A percentile compares a stretch with the other conserved stretches of the same genome.
Evolutionary conservation across 2,113 vertebrate genomes (phyloP).

Genomic region (Glaucomys volans): DNA sequence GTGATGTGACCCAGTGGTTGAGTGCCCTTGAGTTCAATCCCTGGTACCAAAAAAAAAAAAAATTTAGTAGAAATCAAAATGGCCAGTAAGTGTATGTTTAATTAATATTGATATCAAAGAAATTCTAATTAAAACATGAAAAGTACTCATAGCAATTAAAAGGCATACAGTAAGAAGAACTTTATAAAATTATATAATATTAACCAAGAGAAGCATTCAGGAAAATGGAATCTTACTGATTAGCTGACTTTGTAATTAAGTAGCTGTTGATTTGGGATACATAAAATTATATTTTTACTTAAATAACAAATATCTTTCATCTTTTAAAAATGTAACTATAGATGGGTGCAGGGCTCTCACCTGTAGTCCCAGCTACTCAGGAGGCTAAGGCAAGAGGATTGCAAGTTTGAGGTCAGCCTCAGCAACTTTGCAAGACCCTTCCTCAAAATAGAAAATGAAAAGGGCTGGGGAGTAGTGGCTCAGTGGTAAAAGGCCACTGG

Average conservation of each 20-base stretch:
- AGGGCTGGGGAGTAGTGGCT: too few species aligned
- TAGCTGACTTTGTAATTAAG: background rate
- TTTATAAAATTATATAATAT: background rate
- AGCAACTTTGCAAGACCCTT: too few species aligned
- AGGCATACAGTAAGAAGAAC: background rate
- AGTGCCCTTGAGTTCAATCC: too few species aligned
- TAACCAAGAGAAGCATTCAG: background rate
- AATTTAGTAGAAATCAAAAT: background rate
- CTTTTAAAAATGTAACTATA: background rate
- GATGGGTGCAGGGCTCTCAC: too few species aligned
- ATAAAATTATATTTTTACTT: conserved; percentile 23
- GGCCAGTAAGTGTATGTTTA: background rate
- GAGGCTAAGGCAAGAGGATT: too few species aligned
- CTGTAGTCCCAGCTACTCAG: too few species aligned
- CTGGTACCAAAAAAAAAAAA: background rate
- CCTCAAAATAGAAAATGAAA: too few species aligned
- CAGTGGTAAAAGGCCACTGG: too few species aligned
- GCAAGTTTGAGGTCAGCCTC: too few species aligned
- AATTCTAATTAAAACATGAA: background rate
- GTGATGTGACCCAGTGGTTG: too few species aligned
- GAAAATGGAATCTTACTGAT: background rate
- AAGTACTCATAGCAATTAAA: background rate
- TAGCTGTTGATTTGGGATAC: background rate
- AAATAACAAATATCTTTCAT: background rate
- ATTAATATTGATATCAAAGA: background rate